phyloP scores from a whole-genome alignment of 2,797 vertebrate genomes.

The Platyrinchus mystaceus region DNA sequence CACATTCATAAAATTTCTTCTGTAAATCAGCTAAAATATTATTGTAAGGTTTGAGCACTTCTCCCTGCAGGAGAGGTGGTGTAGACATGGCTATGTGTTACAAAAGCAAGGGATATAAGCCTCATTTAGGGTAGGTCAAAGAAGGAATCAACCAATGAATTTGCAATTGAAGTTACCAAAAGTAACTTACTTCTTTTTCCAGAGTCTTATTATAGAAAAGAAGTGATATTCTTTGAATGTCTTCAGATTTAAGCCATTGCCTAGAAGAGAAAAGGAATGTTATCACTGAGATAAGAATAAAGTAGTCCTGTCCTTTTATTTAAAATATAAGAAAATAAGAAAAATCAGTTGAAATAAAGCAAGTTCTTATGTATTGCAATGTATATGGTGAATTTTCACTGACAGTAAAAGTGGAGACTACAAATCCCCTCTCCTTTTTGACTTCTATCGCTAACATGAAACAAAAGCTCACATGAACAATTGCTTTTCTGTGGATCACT shows the following conservation, averaged over 20 bases:
- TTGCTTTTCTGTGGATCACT: neutral
- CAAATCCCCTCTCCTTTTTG: neutral
- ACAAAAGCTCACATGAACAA: neutral
- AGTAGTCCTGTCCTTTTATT: neutral
- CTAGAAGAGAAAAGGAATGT: conserved; percentile 70
- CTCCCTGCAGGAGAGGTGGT: neutral
- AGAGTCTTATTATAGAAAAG: conserved; percentile 92
- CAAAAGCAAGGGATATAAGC: neutral
- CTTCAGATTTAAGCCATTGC: conserved; percentile 96
- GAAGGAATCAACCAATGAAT: neutral
- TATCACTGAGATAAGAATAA: neutral
- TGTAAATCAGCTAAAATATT: neutral
- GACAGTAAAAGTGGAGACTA: neutral
- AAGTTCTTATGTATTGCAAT: neutral
- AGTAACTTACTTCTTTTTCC: conserved; percentile 90
- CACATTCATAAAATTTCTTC: neutral
- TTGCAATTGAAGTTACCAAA: neutral
- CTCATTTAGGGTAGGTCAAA: neutral
- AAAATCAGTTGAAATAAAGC: neutral
- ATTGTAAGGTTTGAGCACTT: neutral
- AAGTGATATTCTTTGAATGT: conserved; percentile 93
- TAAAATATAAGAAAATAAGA: neutral
- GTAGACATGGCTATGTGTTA: neutral
- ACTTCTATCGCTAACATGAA: neutral
- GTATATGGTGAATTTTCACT: neutral